These are phyloP conservation scores for Alligator mississippiensis DNA, from an alignment of 2,113 vertebrate species.

Conservation along the genomic window DNA sequence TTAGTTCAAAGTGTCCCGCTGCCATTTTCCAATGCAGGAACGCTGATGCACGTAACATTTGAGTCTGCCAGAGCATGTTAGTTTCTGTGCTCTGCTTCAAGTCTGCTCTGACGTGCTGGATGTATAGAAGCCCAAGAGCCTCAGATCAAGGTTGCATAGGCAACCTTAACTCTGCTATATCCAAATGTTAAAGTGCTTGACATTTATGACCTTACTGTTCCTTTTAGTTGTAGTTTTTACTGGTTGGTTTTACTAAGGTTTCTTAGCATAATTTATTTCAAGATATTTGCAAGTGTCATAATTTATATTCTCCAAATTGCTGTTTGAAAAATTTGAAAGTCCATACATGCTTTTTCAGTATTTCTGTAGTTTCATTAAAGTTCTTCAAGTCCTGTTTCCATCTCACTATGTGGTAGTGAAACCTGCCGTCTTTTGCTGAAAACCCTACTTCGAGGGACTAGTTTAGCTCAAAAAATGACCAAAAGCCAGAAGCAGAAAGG, in stretches of 20 bases:
- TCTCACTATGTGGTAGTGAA: neutral
- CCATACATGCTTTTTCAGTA: neutral
- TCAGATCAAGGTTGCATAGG: neutral
- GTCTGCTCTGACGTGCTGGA: too few relatives aligned
- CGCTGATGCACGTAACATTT: too few relatives aligned
- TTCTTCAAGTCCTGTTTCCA: neutral
- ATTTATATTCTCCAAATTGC: neutral
- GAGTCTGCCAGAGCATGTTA: too few relatives aligned
- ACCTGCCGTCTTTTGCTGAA: neutral
- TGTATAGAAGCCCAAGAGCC: neutral
- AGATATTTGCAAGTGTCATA: neutral
- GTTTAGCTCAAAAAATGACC: neutral
- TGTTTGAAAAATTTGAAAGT: neutral
- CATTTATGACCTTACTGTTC: too few relatives aligned
- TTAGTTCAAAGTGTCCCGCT: too few relatives aligned
- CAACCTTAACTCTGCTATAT: neutral
- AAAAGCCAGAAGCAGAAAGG: neutral
- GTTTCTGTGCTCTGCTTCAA: too few relatives aligned
- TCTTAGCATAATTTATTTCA: neutral
- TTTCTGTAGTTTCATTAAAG: neutral
- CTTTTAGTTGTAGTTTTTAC: conserved; percentile 14
- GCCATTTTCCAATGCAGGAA: too few relatives aligned
- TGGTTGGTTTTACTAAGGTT: neutral
- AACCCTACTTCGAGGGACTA: neutral
- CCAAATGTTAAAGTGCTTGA: neutral